Evolutionary conservation across 2,797 vertebrate species (phyloP), one percentile per base, ranked within the genome.

Genomic region (Neosilurus hyrtlii): DNA sequence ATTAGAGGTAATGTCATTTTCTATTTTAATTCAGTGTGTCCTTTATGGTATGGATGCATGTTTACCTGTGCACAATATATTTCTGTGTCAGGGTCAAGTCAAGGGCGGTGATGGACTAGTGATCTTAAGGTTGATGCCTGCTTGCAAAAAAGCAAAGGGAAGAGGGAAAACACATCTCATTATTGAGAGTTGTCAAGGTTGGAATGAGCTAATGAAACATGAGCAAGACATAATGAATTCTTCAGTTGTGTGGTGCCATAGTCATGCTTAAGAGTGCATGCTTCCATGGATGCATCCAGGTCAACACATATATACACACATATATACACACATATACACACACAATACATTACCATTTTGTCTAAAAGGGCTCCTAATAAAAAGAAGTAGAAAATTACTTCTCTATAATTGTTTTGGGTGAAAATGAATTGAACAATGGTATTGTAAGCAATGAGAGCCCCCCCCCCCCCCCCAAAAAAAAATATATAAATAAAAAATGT

Each of bases 1-100:
- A 79, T 92, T 93, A 89, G 81, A 86, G 83, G 82, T 80, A 88
- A 88, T 87, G 78, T 1, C 0, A 86, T 54, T 77, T 77, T 86
- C 86, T 88, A 79, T 87, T 85, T 86, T 83, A 77, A 82, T 62
- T 54, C 14, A 0, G 16, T 66, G 30, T 67, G 86, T 77, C 24
- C 5, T 71, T 85, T 84, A 74, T 66, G 43, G 52, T 83, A 85
- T 15, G 80, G 65, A 85, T 79, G 82, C 83, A 10, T 56, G 79
- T 86, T 80, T 24, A 57, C 12, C 43, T 81, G 49, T 43, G 71
- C 37, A 24, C 51, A n/a, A 22, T 79, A 75, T 67, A 67, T 79
- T 56, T 52, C 57, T 24, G 59, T 30, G 54, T 72, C 67, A 84
- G 71, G 86, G 89, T 91, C 81, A 87, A 84, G 78, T 56, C 52